Evolutionary conservation across 2,113 vertebrate species (phyloP).

Genomic region (Ginglymostoma cirratum): DNA sequence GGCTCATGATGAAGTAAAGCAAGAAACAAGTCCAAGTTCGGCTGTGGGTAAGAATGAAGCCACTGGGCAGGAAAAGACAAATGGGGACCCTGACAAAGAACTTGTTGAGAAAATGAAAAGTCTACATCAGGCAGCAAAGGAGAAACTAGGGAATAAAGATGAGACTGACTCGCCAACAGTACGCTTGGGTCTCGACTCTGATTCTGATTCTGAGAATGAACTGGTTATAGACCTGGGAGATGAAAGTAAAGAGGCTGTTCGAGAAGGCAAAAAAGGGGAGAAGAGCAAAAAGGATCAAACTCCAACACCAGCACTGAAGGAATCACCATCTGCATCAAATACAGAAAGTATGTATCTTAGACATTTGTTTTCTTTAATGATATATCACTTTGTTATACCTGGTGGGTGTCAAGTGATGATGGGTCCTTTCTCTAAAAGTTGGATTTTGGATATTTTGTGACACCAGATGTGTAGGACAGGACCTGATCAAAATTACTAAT

Average conservation of each 20-base stretch:
- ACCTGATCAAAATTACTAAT: neutral
- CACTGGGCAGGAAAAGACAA: slow-evolving; percentile 63
- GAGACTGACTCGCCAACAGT: slow-evolving; percentile 66
- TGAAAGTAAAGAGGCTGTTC: slow-evolving; percentile 64
- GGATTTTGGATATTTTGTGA: neutral
- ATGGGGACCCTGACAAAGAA: slow-evolving; percentile 66
- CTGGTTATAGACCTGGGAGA: slow-evolving; percentile 95
- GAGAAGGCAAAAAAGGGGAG: slow-evolving; percentile 70
- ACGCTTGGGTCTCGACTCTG: slow-evolving; percentile 80
- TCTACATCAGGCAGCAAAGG: slow-evolving; percentile 59
- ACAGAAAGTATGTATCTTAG: slow-evolving; percentile 65
- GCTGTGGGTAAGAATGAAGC: slow-evolving; percentile 60
- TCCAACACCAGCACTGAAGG: slow-evolving; percentile 57
- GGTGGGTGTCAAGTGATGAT: neutral
- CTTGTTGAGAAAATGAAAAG: slow-evolving; percentile 69
- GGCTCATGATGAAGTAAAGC: slow-evolving; percentile 65
- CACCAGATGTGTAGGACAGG: neutral
- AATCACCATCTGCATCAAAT: slow-evolving; percentile 60
- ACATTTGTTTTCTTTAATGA: neutral
- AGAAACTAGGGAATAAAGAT: slow-evolving; percentile 74
- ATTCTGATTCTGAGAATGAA: slow-evolving; percentile 78
- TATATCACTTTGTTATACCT: neutral
- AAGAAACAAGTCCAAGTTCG: slow-evolving; percentile 56
- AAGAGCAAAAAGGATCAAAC: slow-evolving; percentile 65
- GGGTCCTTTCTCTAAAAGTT: slow-evolving; percentile 39